Conservation (phyloP, 1,140 invertebrate species). For the Ylistrum balloti region DNA sequence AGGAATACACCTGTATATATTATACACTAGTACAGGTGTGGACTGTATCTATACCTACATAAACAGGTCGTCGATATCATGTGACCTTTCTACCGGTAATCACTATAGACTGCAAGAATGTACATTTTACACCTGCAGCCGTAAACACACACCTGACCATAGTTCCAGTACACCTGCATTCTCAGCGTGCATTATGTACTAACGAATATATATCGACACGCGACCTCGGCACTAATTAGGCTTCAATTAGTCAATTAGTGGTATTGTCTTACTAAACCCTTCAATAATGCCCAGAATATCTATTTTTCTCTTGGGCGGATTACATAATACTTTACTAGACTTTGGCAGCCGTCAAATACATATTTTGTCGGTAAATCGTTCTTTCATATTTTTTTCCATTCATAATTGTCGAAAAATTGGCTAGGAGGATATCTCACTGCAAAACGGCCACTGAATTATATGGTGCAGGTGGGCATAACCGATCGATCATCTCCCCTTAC, state of each 20-base stretch:
- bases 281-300: background rate
- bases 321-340: background rate
- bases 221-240: constrained; percentile 24
- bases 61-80: too few relatives aligned
- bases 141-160: constrained; percentile 22
- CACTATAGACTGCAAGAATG: background rate
- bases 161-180: background rate
- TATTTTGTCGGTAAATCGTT: background rate
- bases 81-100: background rate
- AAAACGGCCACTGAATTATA: background rate
- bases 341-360: background rate
- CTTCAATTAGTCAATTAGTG: background rate
- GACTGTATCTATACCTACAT: too few relatives aligned
- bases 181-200: constrained; percentile 10
- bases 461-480: background rate
- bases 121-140: background rate
- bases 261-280: background rate
- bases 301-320: background rate
- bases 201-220: background rate
- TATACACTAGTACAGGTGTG: background rate
- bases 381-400: background rate
- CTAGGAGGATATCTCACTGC: background rate
- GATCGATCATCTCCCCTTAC: constrained; percentile 24
- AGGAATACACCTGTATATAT: background rate
- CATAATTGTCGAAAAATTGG: constrained; percentile 32